Percentiles rank a stretch among this genome's conserved stretches.
These are phyloP conservation scores for Zygogramma bicolorata DNA, from an alignment of 2,888 invertebrate species.

Conservation along the genomic window DNA sequence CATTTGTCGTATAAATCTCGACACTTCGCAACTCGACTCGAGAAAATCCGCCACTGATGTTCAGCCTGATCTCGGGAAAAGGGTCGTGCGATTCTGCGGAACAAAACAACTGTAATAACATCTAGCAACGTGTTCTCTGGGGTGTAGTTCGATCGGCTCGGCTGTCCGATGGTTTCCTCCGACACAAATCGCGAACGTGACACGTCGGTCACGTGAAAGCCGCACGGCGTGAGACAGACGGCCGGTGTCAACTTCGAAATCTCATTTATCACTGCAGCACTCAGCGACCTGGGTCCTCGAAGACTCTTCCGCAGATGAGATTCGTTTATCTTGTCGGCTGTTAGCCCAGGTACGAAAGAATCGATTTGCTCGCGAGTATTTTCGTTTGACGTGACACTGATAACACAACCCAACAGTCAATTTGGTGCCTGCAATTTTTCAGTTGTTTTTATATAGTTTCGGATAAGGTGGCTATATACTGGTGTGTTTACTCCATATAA, in stretches of 20 bases:
- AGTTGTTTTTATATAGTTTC: too few species aligned
- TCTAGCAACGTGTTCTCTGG: conserved; percentile 61
- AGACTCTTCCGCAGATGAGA: background rate
- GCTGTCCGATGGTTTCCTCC: conserved; percentile 58
- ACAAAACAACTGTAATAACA: conserved; percentile 66
- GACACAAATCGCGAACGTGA: conserved; percentile 66
- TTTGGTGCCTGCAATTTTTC: too few species aligned
- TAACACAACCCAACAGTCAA: too few species aligned
- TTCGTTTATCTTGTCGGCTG: background rate
- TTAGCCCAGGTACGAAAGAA: background rate
- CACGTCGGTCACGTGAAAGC: conserved; percentile 61
- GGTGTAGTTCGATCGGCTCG: conserved; percentile 61
- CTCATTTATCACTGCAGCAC: background rate
- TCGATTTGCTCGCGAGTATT: too few species aligned
- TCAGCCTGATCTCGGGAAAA: background rate
- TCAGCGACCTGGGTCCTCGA: background rate
- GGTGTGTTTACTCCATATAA: too few species aligned
- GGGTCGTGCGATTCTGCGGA: conserved; percentile 57
- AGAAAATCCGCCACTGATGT: background rate
- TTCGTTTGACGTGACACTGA: too few species aligned
- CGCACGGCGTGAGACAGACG: conserved; percentile 44
- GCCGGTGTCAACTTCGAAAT: conserved; percentile 4
- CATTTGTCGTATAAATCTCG: background rate
- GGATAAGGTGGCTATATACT: too few species aligned
- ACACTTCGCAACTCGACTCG: background rate